Percentiles rank a stretch among this genome's conserved stretches.
Conservation (phyloP, 1,140 invertebrate genomes). For the Drosophila rufa region DNA sequence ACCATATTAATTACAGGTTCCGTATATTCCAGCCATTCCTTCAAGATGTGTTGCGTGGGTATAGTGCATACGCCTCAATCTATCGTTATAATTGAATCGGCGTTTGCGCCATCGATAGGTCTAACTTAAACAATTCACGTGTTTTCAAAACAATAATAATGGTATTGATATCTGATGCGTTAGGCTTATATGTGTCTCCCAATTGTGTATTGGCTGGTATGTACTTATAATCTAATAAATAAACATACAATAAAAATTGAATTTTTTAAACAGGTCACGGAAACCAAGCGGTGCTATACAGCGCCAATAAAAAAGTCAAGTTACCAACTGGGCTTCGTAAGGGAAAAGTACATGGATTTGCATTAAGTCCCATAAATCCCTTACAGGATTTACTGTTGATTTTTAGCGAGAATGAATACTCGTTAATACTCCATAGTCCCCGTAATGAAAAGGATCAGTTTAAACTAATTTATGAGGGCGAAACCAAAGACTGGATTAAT, state of each 20-base stretch:
- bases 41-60: neutral
- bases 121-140: neutral
- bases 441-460: constrained; percentile 19
- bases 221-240: neutral
- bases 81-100: neutral
- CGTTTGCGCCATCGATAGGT: neutral
- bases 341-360: constrained; percentile 61
- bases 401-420: constrained; percentile 62
- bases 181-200: constrained; percentile 21
- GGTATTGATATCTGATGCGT: constrained; percentile 31
- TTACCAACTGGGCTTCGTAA: constrained; percentile 23
- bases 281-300: constrained; percentile 39
- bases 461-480: constrained; percentile 50
- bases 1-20: no score
- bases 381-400: constrained; percentile 33
- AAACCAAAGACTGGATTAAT: constrained; percentile 78
- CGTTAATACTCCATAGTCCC: constrained; percentile 17
- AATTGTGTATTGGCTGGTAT: constrained; percentile 30
- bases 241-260: neutral
- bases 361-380: neutral
- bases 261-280: constrained; percentile 46
- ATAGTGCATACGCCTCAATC: no score
- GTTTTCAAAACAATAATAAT: constrained; percentile 27
- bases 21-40: neutral
- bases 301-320: neutral